Conservation (phyloP, 2,888 invertebrate genomes). For the Exocentrus adspersus region DNA sequence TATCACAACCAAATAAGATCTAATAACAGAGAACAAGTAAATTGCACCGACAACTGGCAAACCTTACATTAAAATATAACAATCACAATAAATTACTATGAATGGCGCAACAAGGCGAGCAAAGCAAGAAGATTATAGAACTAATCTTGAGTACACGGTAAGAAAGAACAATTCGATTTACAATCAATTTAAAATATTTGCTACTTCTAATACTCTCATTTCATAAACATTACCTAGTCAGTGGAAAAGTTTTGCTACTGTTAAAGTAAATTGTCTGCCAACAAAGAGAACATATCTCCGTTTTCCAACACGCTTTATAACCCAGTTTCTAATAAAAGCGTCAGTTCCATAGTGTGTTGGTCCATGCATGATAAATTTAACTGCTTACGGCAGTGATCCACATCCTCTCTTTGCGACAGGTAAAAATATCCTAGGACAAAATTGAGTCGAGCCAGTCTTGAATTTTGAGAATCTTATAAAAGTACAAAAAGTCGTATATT, state of each 20-base stretch:
- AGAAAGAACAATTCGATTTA: slow-evolving; percentile 18
- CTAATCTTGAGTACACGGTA: not conserved
- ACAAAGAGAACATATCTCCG: no score
- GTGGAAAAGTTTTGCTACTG: slow-evolving; percentile 2
- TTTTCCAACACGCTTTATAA: no score
- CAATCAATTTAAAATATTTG: slow-evolving; percentile 26
- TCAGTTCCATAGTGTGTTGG: no score
- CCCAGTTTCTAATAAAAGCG: no score
- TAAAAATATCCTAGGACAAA: slow-evolving; percentile 21
- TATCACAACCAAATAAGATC: no score
- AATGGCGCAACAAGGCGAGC: not conserved
- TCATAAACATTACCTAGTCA: slow-evolving; percentile 4
- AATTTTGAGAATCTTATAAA: slow-evolving; percentile 44
- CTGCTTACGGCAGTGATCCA: not conserved
- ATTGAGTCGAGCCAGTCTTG: slow-evolving; percentile 28
- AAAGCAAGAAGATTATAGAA: not conserved
- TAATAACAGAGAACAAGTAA: no score
- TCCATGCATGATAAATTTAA: no score
- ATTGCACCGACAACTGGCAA: no score
- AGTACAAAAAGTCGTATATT: slow-evolving; percentile 51
- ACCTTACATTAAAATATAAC: no score
- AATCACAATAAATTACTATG: not conserved
- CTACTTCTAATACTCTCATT: slow-evolving; percentile 21
- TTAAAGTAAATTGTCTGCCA: slow-evolving; percentile 6
- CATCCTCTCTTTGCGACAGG: not conserved